Base-by-base conservation (phyloP, 2,797 vertebrate species). In the Heterohyrax brucei region DNA sequence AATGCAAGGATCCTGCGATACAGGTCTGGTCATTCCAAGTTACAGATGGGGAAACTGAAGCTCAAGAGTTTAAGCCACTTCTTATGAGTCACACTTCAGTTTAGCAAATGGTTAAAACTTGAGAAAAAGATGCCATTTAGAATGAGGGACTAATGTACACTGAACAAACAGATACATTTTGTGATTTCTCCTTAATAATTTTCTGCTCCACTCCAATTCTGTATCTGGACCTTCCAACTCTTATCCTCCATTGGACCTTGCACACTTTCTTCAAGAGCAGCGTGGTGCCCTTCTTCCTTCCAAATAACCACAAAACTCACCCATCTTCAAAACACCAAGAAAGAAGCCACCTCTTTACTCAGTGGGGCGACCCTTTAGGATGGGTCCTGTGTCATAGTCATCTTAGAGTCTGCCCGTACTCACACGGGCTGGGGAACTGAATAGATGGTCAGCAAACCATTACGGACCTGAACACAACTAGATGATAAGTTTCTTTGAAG, bases 401-500 rank as follows among this genome's bases (percentile, higher is more conserved):
- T 48, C 30, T 33, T 30, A 13, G 75, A 76, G 13, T 92, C 59
- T 18, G 76, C 81, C 44, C 22, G 46, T 21, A 75, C 68, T 48
- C 14, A 1, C 50, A 79, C 16, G 50, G 85, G 14, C 75, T 81
- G 70, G 83, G 61, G 64, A 73, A 68, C 70, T 28, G 64, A 94
- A n/a, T 16, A 30, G 78, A 91, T 72, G 46, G 82, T 91, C 66
- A 93, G 91, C 48, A 85, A 96, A 68, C 89, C 81, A 62, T 88
- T 62, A 64, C 87, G 30, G 21, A 86, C 39, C 61, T 5, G 89
- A 94, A 33, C 56, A 73, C 92, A 87, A 50, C 91, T 82, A 59
- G 61, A 68, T 24, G 39, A 77, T 33, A 48, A 70, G 53, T 61
- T 73, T 59, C 94, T 96, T 93, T 96, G 95, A 97, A 95, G 75